Percentiles rank a stretch among this genome's conserved stretches.
These are phyloP conservation scores for Ctenicera cuprea DNA, from an alignment of 2,888 invertebrate species.

Conservation along the genomic window DNA sequence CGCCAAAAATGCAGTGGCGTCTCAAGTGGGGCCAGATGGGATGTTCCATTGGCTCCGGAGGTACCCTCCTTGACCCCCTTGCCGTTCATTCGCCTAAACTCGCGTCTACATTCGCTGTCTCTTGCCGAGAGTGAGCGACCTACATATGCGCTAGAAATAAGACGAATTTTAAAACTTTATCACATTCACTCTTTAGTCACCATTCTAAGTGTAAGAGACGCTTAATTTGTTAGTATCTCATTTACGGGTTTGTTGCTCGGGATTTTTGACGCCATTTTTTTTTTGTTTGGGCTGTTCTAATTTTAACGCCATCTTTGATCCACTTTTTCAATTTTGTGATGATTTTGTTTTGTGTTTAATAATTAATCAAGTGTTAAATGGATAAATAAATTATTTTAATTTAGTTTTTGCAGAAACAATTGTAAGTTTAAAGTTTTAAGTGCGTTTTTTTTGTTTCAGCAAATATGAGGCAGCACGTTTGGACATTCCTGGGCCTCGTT, in stretches of 20 bases:
- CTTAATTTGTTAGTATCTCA: slow-evolving; percentile 14
- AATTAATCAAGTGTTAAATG: too few relatives aligned
- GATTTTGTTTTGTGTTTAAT: too few relatives aligned
- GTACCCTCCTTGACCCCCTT: slow-evolving; percentile 69
- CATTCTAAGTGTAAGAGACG: slow-evolving; percentile 69
- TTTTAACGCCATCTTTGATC: slow-evolving; percentile 30
- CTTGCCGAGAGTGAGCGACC: slow-evolving; percentile 68
- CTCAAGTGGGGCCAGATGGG: slow-evolving; percentile 26
- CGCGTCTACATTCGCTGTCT: slow-evolving; percentile 61
- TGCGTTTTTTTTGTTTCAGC: slow-evolving; percentile 60
- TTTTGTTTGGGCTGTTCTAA: slow-evolving; percentile 23
- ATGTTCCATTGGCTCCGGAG: slow-evolving; percentile 35
- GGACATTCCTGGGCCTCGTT: slow-evolving; percentile 61
- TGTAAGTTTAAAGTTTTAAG: not conserved
- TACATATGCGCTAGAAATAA: slow-evolving; percentile 72
- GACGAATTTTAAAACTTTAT: slow-evolving; percentile 72
- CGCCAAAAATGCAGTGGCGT: slow-evolving; percentile 41
- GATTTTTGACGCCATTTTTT: slow-evolving; percentile 38
- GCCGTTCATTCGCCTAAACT: slow-evolving; percentile 64
- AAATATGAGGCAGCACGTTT: slow-evolving; percentile 67
- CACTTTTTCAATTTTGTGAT: slow-evolving; percentile 18
- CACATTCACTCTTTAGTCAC: slow-evolving; percentile 71
- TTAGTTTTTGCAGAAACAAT: too few relatives aligned
- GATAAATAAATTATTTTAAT: too few relatives aligned
- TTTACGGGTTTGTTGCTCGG: not conserved